Conservation (phyloP, 2,888 invertebrate genomes). For the Diabrotica balteata region DNA sequence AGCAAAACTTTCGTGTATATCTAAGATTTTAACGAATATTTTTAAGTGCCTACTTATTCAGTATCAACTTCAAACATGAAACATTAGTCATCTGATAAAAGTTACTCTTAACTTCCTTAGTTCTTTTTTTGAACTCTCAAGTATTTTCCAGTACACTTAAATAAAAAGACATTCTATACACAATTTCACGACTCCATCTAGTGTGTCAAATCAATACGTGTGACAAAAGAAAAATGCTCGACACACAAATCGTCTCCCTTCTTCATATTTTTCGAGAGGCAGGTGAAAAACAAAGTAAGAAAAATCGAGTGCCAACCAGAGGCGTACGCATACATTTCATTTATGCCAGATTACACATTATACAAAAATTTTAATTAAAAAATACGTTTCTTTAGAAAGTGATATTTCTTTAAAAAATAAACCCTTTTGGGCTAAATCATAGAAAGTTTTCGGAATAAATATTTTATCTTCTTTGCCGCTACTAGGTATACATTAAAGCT, state of each 20-base stretch:
- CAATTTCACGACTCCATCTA: conserved; percentile 22
- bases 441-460: too few relatives aligned
- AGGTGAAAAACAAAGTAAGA: conserved; percentile 12
- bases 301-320: background rate
- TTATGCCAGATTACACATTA: too few relatives aligned
- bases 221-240: conserved; percentile 25
- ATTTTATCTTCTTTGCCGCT: too few relatives aligned
- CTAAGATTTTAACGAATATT: too few relatives aligned
- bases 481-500: too few relatives aligned
- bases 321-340: background rate
- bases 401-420: too few relatives aligned
- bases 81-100: conserved; percentile 8
- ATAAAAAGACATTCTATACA: conserved; percentile 29
- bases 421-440: too few relatives aligned
- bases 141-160: conserved; percentile 11
- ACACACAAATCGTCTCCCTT: conserved; percentile 20
- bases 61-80: conserved; percentile 2
- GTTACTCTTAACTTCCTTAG: background rate
- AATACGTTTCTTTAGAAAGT: too few relatives aligned
- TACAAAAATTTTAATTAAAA: too few relatives aligned
- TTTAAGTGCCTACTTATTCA: background rate
- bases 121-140: conserved; percentile 4
- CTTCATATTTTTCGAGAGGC: conserved; percentile 11
- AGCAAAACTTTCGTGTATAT: too few relatives aligned
- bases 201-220: conserved; percentile 23